Conservation (phyloP, 1,140 invertebrate species). For the Vanessa atalanta region DNA sequence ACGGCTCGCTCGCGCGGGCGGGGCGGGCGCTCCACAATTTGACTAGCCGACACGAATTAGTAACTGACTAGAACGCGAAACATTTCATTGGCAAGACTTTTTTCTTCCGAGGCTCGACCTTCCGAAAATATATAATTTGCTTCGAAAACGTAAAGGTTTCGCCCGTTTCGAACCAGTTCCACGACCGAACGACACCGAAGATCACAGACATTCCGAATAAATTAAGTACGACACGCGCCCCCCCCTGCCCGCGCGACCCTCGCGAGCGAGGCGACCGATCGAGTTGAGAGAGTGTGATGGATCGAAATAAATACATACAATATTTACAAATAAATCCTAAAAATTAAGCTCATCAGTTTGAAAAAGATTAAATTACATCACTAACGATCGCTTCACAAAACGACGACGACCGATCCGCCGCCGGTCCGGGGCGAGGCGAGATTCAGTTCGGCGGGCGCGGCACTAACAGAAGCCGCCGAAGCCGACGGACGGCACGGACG, state of each 20-base stretch:
- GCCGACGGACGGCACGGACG: conserved; percentile 73
- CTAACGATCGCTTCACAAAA: conserved; percentile 53
- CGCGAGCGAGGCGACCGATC: conserved; percentile 23
- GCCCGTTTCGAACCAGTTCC: conserved; percentile 10
- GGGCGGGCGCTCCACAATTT: conserved; percentile 46
- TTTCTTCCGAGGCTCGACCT: conserved; percentile 39
- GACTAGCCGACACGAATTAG: conserved; percentile 77
- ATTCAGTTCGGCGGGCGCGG: conserved; percentile 16
- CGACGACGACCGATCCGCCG: conserved; percentile 6
- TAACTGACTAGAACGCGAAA: conserved; percentile 78
- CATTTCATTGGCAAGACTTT: conserved; percentile 74
- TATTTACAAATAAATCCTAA: conserved; percentile 77
- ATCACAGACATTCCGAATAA: conserved; percentile 39
- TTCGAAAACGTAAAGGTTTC: conserved; percentile 30
- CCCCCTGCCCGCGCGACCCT: conserved; percentile 19
- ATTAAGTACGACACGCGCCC: conserved; percentile 41
- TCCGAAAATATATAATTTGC: conserved; percentile 30
- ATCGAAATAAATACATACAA: conserved; percentile 71
- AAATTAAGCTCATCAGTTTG: conserved; percentile 75
- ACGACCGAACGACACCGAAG: conserved; percentile 6
- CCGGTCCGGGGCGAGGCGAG: conserved; percentile 11
- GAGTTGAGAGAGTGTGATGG: conserved; percentile 50
- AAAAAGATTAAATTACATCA: conserved; percentile 64
- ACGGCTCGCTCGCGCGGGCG: conserved; percentile 36
- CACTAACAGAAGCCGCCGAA: conserved; percentile 80